These are phyloP conservation scores for Suncus etruscus DNA, from an alignment of 2,113 vertebrate genomes.

Conservation along the genomic window DNA sequence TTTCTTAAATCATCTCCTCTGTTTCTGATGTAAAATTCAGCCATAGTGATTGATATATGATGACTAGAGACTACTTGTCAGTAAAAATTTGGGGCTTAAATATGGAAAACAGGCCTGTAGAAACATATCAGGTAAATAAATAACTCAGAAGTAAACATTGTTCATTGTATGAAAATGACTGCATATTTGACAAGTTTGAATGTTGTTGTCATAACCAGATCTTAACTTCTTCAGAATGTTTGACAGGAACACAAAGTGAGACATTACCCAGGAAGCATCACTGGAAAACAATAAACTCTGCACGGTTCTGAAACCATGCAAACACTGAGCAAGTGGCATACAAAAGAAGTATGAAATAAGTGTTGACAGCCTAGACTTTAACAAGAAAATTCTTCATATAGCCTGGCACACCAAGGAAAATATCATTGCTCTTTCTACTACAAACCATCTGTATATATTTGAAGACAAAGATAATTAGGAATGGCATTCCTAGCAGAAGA, in stretches of 20 bases:
- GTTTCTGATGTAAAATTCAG: slow-evolving; percentile 99
- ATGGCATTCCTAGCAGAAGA: slow-evolving; percentile 87
- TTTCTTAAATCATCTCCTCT: slow-evolving; percentile 99
- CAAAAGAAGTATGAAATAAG: slow-evolving; percentile 98
- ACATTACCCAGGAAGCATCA: slow-evolving; percentile 95
- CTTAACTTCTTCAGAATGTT: slow-evolving; percentile 99
- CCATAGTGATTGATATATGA: slow-evolving; percentile 98
- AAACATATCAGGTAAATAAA: slow-evolving; percentile 98
- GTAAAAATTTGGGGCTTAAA: slow-evolving; percentile 99
- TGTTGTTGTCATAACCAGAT: slow-evolving; percentile 99
- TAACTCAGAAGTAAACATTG: slow-evolving; percentile 98
- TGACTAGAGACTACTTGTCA: slow-evolving; percentile 98
- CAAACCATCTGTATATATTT: slow-evolving; percentile 99
- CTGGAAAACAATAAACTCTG: slow-evolving; percentile 96
- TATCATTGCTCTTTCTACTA: slow-evolving; percentile 97
- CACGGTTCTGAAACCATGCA: slow-evolving; percentile 94
- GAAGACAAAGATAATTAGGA: slow-evolving; percentile 97
- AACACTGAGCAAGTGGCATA: slow-evolving; percentile 96
- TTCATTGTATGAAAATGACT: slow-evolving; percentile 97
- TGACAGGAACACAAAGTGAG: slow-evolving; percentile 93
- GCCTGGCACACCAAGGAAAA: slow-evolving; percentile 98
- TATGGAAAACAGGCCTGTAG: slow-evolving; percentile 97
- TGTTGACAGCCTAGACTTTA: slow-evolving; percentile 98
- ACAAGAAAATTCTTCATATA: slow-evolving; percentile 98
- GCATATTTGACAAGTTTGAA: slow-evolving; percentile 99